Percentiles rank a stretch among this genome's conserved stretches.
These are phyloP conservation scores for Meandrusa payeni DNA, from an alignment of 2,888 invertebrate genomes.

Conservation along the genomic window DNA sequence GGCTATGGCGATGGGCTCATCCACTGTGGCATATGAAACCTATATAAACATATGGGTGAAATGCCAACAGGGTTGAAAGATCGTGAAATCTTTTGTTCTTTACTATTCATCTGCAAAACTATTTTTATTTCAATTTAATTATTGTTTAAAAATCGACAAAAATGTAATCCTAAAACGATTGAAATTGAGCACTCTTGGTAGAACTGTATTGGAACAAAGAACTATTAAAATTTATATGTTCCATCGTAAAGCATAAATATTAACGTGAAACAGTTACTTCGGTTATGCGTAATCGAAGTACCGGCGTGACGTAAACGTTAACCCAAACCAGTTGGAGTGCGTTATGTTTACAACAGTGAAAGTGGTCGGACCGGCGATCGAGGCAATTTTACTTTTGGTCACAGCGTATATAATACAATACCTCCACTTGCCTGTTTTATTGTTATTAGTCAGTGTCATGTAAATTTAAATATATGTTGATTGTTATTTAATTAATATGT, in stretches of 20 bases:
- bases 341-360: conserved; percentile 48
- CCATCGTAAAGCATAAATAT: conserved; percentile 8
- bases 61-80: too few relatives aligned
- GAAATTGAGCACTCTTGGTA: too few relatives aligned
- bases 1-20: too few relatives aligned
- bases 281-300: conserved; percentile 24
- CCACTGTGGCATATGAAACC: too few relatives aligned
- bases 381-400: conserved; percentile 30
- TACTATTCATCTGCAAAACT: too few relatives aligned
- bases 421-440: conserved; percentile 9
- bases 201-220: too few relatives aligned
- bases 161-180: too few relatives aligned
- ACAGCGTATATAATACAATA: conserved; percentile 8
- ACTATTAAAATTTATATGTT: conserved; percentile 14
- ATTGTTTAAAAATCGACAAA: too few relatives aligned
- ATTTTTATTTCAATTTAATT: too few relatives aligned
- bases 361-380: conserved; percentile 40
- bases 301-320: conserved; percentile 29
- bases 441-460: background rate
- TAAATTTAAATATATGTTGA: background rate
- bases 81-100: too few relatives aligned
- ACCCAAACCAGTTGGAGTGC: conserved; percentile 34
- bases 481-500: too few relatives aligned
- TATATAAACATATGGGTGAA: too few relatives aligned
- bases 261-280: conserved; percentile 13